Base-by-base conservation (phyloP, 2,888 invertebrate species). In the Euplagia quadripunctaria region DNA sequence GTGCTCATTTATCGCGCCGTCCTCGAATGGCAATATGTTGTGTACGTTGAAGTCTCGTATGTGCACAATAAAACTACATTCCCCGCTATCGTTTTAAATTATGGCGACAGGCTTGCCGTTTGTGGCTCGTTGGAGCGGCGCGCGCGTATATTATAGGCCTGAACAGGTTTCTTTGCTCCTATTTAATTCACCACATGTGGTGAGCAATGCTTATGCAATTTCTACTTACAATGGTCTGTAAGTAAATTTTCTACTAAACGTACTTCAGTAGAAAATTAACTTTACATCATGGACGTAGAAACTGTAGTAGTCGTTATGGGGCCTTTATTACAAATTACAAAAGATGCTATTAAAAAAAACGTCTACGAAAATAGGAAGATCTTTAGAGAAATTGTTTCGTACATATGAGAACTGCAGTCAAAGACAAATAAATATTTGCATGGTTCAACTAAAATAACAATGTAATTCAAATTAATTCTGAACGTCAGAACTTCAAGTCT, bases 131-230 rank as follows among this genome's bases (percentile, higher is more conserved):
- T 91, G 87, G 87, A 89, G 87, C 87, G 88, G 87, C 88, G 89
- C 87, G 88, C 86, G 89, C 88, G 88, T 90, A 89, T 90, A 86
- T 90, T 92, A 92, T 91, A 91, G 89, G 86, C 85, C 85, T 79
- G 87, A 94, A 95, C 94, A 94, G 93, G 94, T 94, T 94, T 90
- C 90, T 90, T 91, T 92, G 89, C 92, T 93, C 91, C 93, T 93
- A 94, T 94, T 94, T 93, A 92, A 93, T 93, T 92, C 90, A 89
- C 90, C 90, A 92, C 92, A 94, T 93, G 93, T 89, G 87, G 91
- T 91, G 87, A 92, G 88, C 91, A 92, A 90, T 87, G 84, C 92
- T 94, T 94, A 94, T 92, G 93, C 92, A 94, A 95, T 93, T 94
- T 91, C 84, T 90, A 83, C 91, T 90, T 87, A 93, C 92, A 94